Conservation (phyloP, 2,888 invertebrate genomes). For the Xestia ashworthii region DNA sequence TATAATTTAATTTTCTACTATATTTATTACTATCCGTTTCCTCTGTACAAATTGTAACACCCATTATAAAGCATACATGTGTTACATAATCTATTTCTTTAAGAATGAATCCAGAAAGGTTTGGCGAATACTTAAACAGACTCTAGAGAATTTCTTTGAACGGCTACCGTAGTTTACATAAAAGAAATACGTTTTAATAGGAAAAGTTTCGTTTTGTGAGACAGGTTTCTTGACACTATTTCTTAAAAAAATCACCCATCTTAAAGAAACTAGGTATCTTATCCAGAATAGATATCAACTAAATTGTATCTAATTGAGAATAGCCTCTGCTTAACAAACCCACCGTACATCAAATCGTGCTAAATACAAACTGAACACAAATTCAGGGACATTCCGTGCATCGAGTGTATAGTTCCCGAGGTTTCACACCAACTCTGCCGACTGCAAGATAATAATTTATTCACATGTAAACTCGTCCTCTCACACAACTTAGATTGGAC, state of each 20-base stretch:
- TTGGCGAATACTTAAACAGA: slow-evolving; percentile 32
- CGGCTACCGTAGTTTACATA: slow-evolving; percentile 27
- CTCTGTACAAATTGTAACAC: background rate
- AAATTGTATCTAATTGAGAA: slow-evolving; percentile 2
- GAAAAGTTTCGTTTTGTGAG: slow-evolving; percentile 7
- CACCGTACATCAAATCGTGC: slow-evolving; percentile 5
- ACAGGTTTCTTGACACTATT: slow-evolving; percentile 2
- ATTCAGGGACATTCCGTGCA: slow-evolving; percentile 70
- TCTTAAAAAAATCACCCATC: background rate
- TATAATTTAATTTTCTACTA: no score
- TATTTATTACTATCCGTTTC: no score
- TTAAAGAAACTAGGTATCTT: background rate
- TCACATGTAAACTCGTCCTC: slow-evolving; percentile 88
- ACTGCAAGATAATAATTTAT: slow-evolving; percentile 89
- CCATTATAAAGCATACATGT: slow-evolving; percentile 8
- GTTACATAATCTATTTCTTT: slow-evolving; percentile 32
- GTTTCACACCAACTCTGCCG: slow-evolving; percentile 78
- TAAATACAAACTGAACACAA: slow-evolving; percentile 59
- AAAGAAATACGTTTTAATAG: slow-evolving; percentile 27
- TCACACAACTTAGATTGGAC: slow-evolving; percentile 89
- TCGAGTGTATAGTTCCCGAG: slow-evolving; percentile 61
- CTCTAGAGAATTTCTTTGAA: slow-evolving; percentile 37
- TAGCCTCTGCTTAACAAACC: slow-evolving; percentile 11
- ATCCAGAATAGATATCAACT: no score
- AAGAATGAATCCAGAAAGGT: slow-evolving; percentile 39